Percentiles rank a stretch among this genome's conserved stretches.
phyloP scores from a whole-genome alignment of 2,888 invertebrate genomes.

The Temnothorax unifasciatus region DNA sequence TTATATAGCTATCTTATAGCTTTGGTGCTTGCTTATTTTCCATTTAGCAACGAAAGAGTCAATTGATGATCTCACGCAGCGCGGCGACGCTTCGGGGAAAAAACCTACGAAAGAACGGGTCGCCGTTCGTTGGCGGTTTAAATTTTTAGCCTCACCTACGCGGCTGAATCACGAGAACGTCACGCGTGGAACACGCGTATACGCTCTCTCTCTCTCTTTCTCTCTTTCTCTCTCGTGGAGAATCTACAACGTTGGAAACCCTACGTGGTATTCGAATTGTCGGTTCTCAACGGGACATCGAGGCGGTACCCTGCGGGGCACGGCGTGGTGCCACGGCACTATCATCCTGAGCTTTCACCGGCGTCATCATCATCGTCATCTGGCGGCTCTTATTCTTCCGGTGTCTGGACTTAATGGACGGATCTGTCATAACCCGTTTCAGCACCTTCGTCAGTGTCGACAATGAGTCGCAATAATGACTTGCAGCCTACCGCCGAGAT shows the following conservation, averaged over 20 bases:
- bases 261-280: conserved; percentile 75
- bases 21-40: neutral
- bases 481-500: conserved; percentile 42
- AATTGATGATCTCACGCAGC: neutral
- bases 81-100: neutral
- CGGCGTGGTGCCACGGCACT: conserved; percentile 78
- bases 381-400: conserved; percentile 75
- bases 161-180: conserved; percentile 27
- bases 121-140: neutral
- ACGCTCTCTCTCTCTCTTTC: conserved; percentile 60
- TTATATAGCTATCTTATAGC: neutral
- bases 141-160: conserved; percentile 55
- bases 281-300: conserved; percentile 76
- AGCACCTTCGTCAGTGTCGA: conserved; percentile 67
- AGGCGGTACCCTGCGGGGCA: conserved; percentile 78
- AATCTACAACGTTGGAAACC: conserved; percentile 71
- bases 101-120: conserved; percentile 11
- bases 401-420: conserved; percentile 70
- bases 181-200: conserved; percentile 52
- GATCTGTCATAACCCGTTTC: conserved; percentile 78
- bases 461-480: conserved; percentile 58
- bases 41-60: neutral
- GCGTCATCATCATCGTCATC: conserved; percentile 80
- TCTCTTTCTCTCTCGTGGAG: conserved; percentile 58
- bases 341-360: conserved; percentile 78